Evolutionary conservation across 2,888 invertebrate genomes (phyloP).

Genomic region (Dryomyza anilis): DNA sequence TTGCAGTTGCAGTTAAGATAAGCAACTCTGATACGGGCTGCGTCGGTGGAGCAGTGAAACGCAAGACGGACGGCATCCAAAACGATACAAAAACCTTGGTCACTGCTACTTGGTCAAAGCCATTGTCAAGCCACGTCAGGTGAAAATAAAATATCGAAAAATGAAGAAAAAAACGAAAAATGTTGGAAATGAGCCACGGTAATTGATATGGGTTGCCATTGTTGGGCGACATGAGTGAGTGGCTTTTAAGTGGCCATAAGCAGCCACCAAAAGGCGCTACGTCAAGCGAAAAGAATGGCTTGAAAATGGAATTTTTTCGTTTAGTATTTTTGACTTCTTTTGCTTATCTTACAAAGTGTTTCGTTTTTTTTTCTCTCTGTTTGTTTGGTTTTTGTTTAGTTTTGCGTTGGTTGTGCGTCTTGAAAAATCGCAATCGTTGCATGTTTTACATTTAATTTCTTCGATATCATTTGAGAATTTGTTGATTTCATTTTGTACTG

Average conservation of each 20-base stretch:
- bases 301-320: not conserved
- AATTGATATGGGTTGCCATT: slow-evolving; percentile 56
- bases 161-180: too few relatives aligned
- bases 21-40: not conserved
- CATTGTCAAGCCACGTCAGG: slow-evolving; percentile 53
- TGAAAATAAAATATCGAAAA: slow-evolving; percentile 59
- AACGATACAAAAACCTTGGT: too few relatives aligned
- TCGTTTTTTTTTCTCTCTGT: not conserved
- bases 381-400: not conserved
- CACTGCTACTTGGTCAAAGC: too few relatives aligned
- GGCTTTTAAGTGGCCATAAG: slow-evolving; percentile 25
- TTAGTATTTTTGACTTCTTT: not conserved
- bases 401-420: slow-evolving; percentile 9
- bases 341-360: too few relatives aligned
- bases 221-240: slow-evolving; percentile 24
- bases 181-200: slow-evolving; percentile 58
- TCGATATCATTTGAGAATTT: slow-evolving; percentile 8
- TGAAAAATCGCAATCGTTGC: slow-evolving; percentile 3
- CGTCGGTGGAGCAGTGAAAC: not conserved
- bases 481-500: slow-evolving; percentile 23
- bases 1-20: slow-evolving; percentile 45
- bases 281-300: not conserved
- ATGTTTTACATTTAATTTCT: slow-evolving; percentile 10
- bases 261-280: slow-evolving; percentile 20
- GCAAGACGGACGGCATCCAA: too few relatives aligned